Conservation (phyloP, 1,140 invertebrate genomes). For the Copidosoma floridanum region DNA sequence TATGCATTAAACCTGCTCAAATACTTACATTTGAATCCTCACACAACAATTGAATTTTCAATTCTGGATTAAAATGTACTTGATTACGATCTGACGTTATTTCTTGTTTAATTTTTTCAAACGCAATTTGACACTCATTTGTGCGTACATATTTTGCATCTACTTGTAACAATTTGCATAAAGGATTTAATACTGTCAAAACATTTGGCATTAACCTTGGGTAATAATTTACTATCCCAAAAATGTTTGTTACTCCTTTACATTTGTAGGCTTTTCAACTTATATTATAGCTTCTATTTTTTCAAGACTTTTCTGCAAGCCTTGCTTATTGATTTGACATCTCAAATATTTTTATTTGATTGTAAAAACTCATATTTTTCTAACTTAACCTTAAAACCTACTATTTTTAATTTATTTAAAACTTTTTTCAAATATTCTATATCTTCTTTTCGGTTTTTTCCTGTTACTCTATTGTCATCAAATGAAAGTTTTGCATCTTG, state of each 20-base stretch:
- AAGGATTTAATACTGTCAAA: neutral
- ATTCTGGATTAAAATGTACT: conserved; percentile 14
- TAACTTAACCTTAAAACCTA: conserved; percentile 20
- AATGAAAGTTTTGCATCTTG: neutral
- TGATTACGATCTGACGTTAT: neutral
- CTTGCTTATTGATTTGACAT: conserved; percentile 11
- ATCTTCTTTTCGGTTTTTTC: conserved; percentile 10
- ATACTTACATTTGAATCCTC: conserved; percentile 22
- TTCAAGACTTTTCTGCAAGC: conserved; percentile 17
- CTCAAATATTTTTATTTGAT: conserved; percentile 25
- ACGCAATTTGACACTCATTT: neutral
- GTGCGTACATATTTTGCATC: neutral
- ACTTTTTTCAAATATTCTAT: conserved; percentile 7
- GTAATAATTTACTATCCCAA: conserved; percentile 27
- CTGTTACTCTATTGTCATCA: conserved; percentile 24
- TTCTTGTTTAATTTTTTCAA: neutral
- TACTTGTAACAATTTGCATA: neutral
- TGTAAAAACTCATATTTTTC: conserved; percentile 26
- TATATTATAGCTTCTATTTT: conserved; percentile 23
- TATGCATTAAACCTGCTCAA: conserved; percentile 14
- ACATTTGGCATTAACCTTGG: conserved; percentile 12
- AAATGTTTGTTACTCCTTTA: conserved; percentile 24
- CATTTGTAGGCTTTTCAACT: conserved; percentile 8
- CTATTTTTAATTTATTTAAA: conserved; percentile 1
- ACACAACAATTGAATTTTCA: conserved; percentile 12